Evolutionary conservation across 2,113 vertebrate genomes (phyloP).

Genomic region (Embiotoca jacksoni): DNA sequence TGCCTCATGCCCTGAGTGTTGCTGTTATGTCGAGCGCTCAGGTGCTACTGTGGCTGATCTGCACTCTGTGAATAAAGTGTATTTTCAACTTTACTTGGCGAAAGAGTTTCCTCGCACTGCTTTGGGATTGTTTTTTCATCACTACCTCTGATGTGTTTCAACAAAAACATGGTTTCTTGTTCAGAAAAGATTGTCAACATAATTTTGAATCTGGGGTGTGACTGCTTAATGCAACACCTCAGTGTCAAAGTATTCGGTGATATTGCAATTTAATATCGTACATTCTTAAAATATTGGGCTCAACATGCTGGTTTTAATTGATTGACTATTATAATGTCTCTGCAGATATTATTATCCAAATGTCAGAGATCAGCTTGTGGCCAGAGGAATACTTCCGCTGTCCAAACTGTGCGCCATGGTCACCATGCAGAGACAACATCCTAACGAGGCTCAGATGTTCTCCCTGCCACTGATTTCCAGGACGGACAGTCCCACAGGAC

Average conservation of each 20-base stretch:
- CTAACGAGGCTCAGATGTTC: slow-evolving; percentile 87
- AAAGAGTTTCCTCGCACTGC: neutral
- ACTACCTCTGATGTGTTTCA: too few species aligned
- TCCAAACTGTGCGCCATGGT: slow-evolving; percentile 94
- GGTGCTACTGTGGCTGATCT: too few species aligned
- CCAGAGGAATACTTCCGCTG: slow-evolving; percentile 90
- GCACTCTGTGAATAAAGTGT: too few species aligned
- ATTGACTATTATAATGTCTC: neutral
- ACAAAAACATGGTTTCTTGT: too few species aligned
- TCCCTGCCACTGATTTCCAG: slow-evolving; percentile 88
- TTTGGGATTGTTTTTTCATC: neutral
- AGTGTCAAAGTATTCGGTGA: too few species aligned
- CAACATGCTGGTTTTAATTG: neutral
- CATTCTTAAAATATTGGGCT: neutral
- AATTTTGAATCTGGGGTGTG: too few species aligned
- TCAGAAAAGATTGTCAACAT: too few species aligned
- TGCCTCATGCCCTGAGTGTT: too few species aligned
- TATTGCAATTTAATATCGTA: too few species aligned
- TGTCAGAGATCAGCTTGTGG: slow-evolving; percentile 95
- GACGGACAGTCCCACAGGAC: slow-evolving; percentile 74
- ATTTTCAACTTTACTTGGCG: too few species aligned
- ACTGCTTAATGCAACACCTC: too few species aligned
- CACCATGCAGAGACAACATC: slow-evolving; percentile 88
- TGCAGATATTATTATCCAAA: slow-evolving; percentile 98
- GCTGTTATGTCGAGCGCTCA: too few species aligned